phyloP scores from a whole-genome alignment of 2,113 vertebrate species.

The Pachypanchax playfairii region DNA sequence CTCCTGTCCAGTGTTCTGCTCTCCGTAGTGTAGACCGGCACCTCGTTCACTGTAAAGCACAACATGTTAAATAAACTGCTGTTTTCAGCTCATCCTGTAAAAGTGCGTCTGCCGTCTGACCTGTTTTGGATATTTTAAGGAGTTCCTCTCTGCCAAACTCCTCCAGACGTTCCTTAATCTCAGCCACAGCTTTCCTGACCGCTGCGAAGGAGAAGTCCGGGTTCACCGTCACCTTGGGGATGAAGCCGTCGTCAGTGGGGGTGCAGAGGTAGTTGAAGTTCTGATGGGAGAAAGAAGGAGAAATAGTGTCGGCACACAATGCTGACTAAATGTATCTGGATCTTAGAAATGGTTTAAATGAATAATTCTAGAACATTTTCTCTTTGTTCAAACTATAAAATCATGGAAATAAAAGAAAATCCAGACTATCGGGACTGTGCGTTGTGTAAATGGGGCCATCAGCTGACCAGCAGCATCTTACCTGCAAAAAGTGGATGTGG shows the following conservation, averaged over 20 bases:
- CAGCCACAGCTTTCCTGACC: conserved; percentile 81
- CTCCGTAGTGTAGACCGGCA: conserved; percentile 80
- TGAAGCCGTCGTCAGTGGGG: conserved; percentile 81
- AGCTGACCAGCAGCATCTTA: conserved; percentile 13
- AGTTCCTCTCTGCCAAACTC: conserved; percentile 81
- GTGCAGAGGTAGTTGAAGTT: conserved; percentile 85
- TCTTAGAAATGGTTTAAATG: too few species aligned
- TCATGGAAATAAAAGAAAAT: too few species aligned
- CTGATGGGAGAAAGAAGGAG: conserved; percentile 43
- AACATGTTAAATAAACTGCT: not conserved
- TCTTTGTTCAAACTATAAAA: not conserved
- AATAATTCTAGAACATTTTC: not conserved
- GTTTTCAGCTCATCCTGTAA: not conserved
- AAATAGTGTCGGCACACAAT: not conserved
- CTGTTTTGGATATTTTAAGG: conserved; percentile 80
- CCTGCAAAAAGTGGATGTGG: conserved; percentile 85
- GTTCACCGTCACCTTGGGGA: conserved; percentile 79
- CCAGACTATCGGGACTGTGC: too few species aligned
- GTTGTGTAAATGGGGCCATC: too few species aligned
- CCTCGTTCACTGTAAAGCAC: conserved; percentile 76
- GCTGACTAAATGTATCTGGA: not conserved
- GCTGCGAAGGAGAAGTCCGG: conserved; percentile 81
- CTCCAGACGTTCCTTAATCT: conserved; percentile 81
- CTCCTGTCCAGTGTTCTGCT: conserved; percentile 76
- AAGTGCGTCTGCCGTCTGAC: conserved; percentile 48